Evolutionary conservation across 2,888 invertebrate genomes (phyloP).

Genomic region (Hirtodrosophila duncani): DNA sequence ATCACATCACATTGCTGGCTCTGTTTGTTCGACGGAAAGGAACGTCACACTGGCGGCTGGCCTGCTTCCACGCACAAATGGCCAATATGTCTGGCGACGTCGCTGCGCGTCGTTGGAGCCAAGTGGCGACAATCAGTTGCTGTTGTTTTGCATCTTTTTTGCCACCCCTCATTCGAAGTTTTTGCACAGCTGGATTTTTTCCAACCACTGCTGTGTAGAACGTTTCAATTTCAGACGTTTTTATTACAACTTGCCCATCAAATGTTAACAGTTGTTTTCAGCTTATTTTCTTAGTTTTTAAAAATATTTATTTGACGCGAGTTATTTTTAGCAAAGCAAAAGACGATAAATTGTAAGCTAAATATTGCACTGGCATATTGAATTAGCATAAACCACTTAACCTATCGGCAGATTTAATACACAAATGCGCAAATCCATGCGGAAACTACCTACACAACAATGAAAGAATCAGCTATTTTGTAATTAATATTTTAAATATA

Average conservation of each 20-base stretch:
- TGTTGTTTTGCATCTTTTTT: constrained; percentile 26
- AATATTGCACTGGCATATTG: too few species aligned
- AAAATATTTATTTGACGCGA: too few species aligned
- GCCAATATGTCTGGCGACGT: constrained; percentile 48
- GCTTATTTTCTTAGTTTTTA: constrained; percentile 26
- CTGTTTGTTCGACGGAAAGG: constrained; percentile 11
- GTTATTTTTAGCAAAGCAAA: too few species aligned
- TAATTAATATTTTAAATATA: too few species aligned
- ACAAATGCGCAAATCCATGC: too few species aligned
- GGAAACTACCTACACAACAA: too few species aligned
- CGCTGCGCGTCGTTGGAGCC: background rate
- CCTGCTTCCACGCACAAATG: constrained; percentile 32
- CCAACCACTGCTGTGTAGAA: constrained; percentile 5
- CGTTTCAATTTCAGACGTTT: constrained; percentile 25
- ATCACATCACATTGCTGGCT: constrained; percentile 3
- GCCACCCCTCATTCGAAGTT: constrained; percentile 16
- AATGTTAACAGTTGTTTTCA: constrained; percentile 34
- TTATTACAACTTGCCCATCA: constrained; percentile 13
- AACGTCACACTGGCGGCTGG: constrained; percentile 5
- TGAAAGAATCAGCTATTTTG: too few species aligned
- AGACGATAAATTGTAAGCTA: too few species aligned
- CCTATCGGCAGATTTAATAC: too few species aligned
- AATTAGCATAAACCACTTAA: too few species aligned
- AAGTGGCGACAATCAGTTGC: constrained; percentile 33
- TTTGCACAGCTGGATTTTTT: constrained; percentile 28